Base-by-base conservation (phyloP, 2,888 invertebrate species). In the Tuta absoluta region DNA sequence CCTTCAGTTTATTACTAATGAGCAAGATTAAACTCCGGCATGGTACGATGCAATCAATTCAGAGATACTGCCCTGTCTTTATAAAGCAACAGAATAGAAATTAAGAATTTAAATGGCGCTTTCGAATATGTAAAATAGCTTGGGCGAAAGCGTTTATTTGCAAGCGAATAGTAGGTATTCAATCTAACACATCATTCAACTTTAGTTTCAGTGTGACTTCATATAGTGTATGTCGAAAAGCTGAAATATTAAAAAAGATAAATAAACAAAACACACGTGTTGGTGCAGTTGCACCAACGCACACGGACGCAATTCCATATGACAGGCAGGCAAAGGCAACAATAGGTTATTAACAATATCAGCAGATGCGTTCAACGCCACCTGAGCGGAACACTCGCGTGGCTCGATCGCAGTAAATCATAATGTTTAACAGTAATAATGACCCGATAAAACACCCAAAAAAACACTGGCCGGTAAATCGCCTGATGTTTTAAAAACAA, bases 301-400 rank as follows among this genome's bases (percentile, higher is more conserved):
- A 64, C 67, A 65, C 65, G 24, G 65, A 63, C 63, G 45, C 63
- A 33, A 60, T 49, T 61, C 33, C 61, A 66, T 59, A 66, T 62
- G 66, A 73, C 72, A 70, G 68, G 69, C 33, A 10, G 33, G 33
- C 77, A 84, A 89, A 10, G 33, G 33, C 77, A 84, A 89, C 87
- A 89, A 90, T 89, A 75, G 83, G 80, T 82, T 82, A 86, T 89
- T 87, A 88, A 84, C 76, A 78, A 75, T 76, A 81, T 75, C 72
- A 79, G 87, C 90, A 90, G 90, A 90, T 89, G 89, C 78, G 75
- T 68, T 66, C 75, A 65, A 60, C 37, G 76, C 81, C 90, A 90
- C 89, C 89, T 90, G 89, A 88, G 72, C 80, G 79, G 84, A 81
- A 82, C 82, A 67, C 70, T 73, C 72, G 73, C 75, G 69, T 67